Conservation (phyloP, 2,113 vertebrate species). For the Osmerus mordax region DNA sequence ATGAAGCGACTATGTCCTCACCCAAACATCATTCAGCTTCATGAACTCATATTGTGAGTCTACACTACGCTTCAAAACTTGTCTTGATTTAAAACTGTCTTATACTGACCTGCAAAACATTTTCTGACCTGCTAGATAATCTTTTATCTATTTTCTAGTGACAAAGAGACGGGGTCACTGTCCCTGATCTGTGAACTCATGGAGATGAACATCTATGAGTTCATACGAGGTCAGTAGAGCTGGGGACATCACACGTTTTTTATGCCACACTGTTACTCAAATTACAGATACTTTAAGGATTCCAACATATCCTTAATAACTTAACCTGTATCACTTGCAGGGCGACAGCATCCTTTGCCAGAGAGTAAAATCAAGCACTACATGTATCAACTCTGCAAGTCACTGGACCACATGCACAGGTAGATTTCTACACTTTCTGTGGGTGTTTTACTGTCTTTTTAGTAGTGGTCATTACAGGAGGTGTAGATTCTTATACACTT, state of each 20-base stretch:
- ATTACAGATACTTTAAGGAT: no score
- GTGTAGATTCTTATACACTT: no score
- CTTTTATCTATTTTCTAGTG: not conserved
- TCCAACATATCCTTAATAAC: no score
- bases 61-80: not conserved
- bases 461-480: no score
- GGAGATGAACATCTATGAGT: conserved; percentile 12
- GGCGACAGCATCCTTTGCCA: conserved; percentile 1
- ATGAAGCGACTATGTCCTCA: conserved; percentile 71
- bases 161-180: not conserved
- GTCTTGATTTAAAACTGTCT: no score
- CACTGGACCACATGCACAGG: conserved; percentile 10
- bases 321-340: not conserved
- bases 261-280: not conserved
- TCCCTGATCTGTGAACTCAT: conserved; percentile 10
- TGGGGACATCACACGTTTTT: not conserved
- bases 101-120: no score
- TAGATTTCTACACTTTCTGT: not conserved
- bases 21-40: conserved; percentile 70
- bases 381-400: conserved; percentile 15
- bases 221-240: not conserved
- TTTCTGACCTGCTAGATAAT: not conserved
- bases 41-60: conserved; percentile 23
- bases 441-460: no score
- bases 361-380: conserved; percentile 1